A percentile compares a stretch with the other conserved stretches of the same genome.
These are phyloP conservation scores for Cataglyphis hispanica DNA, from an alignment of 1,140 invertebrate genomes.

Conservation along the genomic window DNA sequence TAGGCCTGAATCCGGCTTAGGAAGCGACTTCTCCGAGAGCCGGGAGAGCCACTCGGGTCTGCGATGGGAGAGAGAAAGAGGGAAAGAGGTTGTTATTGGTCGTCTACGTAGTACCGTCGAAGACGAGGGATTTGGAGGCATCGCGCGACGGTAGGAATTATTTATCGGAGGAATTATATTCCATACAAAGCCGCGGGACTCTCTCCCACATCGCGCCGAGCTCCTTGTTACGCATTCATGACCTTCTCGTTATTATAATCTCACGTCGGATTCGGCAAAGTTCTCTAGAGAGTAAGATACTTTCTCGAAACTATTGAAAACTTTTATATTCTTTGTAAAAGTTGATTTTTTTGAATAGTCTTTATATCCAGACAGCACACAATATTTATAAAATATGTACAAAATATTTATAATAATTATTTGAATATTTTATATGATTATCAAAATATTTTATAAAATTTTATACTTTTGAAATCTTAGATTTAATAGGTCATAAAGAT, in stretches of 20 bases:
- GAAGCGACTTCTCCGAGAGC: conserved; percentile 61
- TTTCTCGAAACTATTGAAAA: conserved; percentile 8
- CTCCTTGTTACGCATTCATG: conserved; percentile 81
- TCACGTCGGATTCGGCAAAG: conserved; percentile 42
- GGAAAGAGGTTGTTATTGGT: neutral
- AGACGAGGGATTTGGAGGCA: neutral
- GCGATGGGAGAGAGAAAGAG: neutral
- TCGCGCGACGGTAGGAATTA: conserved; percentile 60
- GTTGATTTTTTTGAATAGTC: neutral
- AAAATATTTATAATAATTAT: too few relatives aligned
- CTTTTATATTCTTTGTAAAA: neutral
- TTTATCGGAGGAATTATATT: conserved; percentile 79
- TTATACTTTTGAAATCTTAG: too few relatives aligned
- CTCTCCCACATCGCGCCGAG: conserved; percentile 11
- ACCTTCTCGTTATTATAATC: conserved; percentile 78
- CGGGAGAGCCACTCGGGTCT: neutral
- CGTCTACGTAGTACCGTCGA: neutral
- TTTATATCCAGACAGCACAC: too few relatives aligned
- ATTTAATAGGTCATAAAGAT: too few relatives aligned
- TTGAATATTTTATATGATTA: too few relatives aligned
- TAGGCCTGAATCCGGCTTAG: conserved; percentile 81
- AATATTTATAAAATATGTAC: too few relatives aligned
- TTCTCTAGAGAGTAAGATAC: neutral
- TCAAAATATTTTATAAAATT: too few relatives aligned
- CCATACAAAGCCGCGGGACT: conserved; percentile 72